These are phyloP conservation scores for Hassar affinis DNA, from an alignment of 2,113 vertebrate genomes.

Conservation along the genomic window DNA sequence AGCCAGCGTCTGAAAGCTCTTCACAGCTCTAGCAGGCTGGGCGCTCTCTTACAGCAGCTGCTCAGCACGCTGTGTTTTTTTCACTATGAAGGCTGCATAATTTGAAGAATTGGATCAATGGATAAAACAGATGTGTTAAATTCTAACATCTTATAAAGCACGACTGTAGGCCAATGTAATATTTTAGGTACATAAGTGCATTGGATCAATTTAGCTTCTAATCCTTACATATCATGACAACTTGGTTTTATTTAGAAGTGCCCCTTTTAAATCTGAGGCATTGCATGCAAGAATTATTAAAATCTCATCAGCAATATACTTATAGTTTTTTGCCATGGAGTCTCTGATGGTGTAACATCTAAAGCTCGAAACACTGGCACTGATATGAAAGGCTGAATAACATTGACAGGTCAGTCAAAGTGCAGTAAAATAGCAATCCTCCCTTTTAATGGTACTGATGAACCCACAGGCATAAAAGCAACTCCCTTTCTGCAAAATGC, in stretches of 20 bases:
- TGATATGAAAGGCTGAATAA: neutral
- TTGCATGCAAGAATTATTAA: neutral
- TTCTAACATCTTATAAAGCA: neutral
- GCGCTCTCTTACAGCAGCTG: neutral
- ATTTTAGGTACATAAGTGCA: neutral
- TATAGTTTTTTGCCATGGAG: neutral
- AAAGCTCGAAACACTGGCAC: neutral
- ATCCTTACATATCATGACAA: neutral
- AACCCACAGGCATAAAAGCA: neutral
- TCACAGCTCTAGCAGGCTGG: constrained; percentile 3
- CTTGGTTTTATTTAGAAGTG: neutral
- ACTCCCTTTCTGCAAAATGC: neutral
- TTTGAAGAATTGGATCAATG: constrained; percentile 20
- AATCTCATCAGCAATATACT: neutral
- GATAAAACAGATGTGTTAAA: constrained; percentile 15
- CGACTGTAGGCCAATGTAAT: neutral
- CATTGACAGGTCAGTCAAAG: neutral
- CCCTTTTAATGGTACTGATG: neutral
- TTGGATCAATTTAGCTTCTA: neutral
- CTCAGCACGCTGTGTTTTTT: constrained; percentile 17
- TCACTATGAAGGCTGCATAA: neutral
- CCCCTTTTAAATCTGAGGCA: neutral
- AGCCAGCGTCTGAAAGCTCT: constrained; percentile 9
- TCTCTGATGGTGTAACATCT: neutral
- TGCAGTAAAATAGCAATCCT: neutral